phyloP scores from a whole-genome alignment of 2,113 vertebrate genomes.

The Meleagris gallopavo region DNA sequence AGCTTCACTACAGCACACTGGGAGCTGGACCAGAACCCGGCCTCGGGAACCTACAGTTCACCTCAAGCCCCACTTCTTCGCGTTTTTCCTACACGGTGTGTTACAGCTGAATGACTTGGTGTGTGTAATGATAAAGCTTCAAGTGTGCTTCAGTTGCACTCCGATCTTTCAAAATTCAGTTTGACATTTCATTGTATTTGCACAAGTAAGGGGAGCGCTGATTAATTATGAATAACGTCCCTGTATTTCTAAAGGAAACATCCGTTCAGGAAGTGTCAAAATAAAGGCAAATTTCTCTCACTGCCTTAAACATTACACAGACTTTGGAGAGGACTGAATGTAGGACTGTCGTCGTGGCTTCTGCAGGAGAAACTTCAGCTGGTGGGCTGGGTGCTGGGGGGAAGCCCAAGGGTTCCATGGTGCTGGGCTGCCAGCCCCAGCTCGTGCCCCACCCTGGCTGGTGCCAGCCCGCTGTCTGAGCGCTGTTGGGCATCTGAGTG shows the following conservation, averaged over 20 bases:
- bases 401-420: neutral
- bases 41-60: slow-evolving; percentile 34
- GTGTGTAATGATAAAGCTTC: slow-evolving; percentile 29
- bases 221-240: neutral
- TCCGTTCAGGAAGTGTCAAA: slow-evolving; percentile 17
- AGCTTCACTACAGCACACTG: slow-evolving; percentile 9
- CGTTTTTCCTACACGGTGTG: slow-evolving; percentile 4
- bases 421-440: neutral
- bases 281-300: slow-evolving; percentile 53
- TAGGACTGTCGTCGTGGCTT: slow-evolving; percentile 19
- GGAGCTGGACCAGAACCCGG: slow-evolving; percentile 3
- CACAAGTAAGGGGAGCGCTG: neutral
- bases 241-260: slow-evolving; percentile 25
- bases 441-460: neutral
- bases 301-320: slow-evolving; percentile 54
- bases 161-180: slow-evolving; percentile 16
- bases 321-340: slow-evolving; percentile 29
- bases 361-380: neutral
- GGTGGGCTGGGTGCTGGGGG: neutral
- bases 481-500: neutral
- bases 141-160: neutral
- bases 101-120: slow-evolving; percentile 41
- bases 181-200: slow-evolving; percentile 25
- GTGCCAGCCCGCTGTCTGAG: neutral
- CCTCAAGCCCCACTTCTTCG: slow-evolving; percentile 34